Evolutionary conservation across 2,888 invertebrate species (phyloP).

Genomic region (Drosophila suboccidentalis): DNA sequence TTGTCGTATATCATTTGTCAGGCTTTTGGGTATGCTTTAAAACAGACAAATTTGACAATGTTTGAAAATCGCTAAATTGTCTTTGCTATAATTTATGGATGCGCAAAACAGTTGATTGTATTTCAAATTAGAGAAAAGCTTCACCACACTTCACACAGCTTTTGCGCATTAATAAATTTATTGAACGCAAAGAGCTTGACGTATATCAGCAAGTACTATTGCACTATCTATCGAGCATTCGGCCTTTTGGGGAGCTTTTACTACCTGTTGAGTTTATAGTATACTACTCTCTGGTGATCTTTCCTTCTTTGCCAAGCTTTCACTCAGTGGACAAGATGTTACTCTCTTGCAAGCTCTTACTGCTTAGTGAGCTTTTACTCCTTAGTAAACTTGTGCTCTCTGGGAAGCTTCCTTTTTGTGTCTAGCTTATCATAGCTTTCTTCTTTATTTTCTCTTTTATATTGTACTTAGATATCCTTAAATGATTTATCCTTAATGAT

Average conservation of each 20-base stretch:
- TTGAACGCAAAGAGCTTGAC: not conserved
- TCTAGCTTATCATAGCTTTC: no score
- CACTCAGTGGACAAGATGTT: not conserved
- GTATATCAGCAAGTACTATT: not conserved
- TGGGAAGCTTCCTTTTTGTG: not conserved
- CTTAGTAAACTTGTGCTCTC: not conserved
- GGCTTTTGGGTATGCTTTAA: conserved; percentile 22
- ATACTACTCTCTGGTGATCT: not conserved
- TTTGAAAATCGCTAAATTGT: conserved; percentile 20
- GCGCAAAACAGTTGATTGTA: conserved; percentile 21
- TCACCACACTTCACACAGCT: not conserved
- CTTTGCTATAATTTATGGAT: conserved; percentile 17
- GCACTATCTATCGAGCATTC: not conserved
- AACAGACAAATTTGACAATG: conserved; percentile 27
- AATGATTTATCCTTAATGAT: no score
- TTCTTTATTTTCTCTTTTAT: no score
- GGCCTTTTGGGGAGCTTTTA: not conserved
- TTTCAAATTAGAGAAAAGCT: conserved; percentile 13
- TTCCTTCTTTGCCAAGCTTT: not conserved
- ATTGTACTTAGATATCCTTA: no score
- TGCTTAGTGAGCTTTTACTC: not conserved
- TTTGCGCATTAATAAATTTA: conserved; percentile 25
- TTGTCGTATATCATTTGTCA: conserved; percentile 51
- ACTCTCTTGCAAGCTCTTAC: not conserved
- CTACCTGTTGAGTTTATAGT: not conserved